phyloP scores from a whole-genome alignment of 2,888 invertebrate genomes.

The Platycheirus albimanus region DNA sequence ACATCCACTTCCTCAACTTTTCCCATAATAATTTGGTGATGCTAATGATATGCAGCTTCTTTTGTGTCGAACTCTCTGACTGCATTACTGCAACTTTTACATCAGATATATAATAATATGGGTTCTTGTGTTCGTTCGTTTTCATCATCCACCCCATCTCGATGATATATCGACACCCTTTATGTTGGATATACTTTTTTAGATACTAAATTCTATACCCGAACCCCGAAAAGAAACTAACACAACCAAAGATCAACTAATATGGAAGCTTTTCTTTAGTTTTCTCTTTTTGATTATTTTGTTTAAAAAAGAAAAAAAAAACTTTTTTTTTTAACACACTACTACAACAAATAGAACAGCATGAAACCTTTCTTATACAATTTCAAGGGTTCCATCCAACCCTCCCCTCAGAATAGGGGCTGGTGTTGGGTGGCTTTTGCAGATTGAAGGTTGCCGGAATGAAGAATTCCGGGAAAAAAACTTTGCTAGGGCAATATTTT shows the following conservation, averaged over 20 bases:
- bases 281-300: slow-evolving; percentile 24
- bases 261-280: slow-evolving; percentile 60
- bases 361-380: slow-evolving; percentile 57
- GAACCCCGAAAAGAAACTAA: neutral
- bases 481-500: slow-evolving; percentile 67
- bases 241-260: slow-evolving; percentile 24
- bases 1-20: no score
- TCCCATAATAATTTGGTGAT: no score
- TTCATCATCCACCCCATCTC: no score
- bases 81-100: slow-evolving; percentile 34
- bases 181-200: slow-evolving; percentile 55
- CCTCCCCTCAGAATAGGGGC: slow-evolving; percentile 2
- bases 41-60: no score
- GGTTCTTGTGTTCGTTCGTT: neutral
- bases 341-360: slow-evolving; percentile 52
- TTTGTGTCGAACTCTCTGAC: neutral
- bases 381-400: slow-evolving; percentile 66
- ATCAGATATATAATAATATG: slow-evolving; percentile 11
- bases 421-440: neutral
- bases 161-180: slow-evolving; percentile 3
- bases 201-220: slow-evolving; percentile 16
- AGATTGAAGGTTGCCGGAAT: slow-evolving; percentile 39
- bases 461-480: slow-evolving; percentile 65
- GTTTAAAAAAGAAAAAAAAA: slow-evolving; percentile 3
- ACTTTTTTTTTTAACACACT: slow-evolving; percentile 39